Evolutionary conservation across 1,140 invertebrate genomes (phyloP), one percentile per base, ranked within the genome.

Genomic region (Nasonia giraulti): DNA sequence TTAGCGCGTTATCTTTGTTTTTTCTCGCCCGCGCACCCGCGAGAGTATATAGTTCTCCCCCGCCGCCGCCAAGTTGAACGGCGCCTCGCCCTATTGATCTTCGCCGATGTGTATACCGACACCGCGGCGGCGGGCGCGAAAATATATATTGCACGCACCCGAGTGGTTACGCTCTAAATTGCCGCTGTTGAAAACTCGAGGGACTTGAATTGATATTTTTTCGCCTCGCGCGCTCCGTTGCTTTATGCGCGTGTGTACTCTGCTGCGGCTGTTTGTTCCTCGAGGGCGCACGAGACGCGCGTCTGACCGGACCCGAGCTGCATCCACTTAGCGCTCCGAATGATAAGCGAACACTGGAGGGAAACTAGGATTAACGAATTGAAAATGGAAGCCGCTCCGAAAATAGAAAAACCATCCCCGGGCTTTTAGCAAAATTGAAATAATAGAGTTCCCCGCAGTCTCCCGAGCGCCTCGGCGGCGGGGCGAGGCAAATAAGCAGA

Each of bases 1-100:
- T 86, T 82, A 84, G 85, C 85, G 87, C 88, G 90, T 88, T 87
- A 90, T 91, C 89, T 90, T 91, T 89, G 87, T 88, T 89, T 89
- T 82, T 86, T 86, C 71, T 68, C 55, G 55, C 55, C 20, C 55
- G 55, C 17, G 55, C 33, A 37, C 40, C 40, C 40, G 40, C 40
- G 40, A 7, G 10, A 44, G 40, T 44, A 44, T 62, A 62, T 62
- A 62, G 55, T 62, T 62, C 55, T 62, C 55, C 55, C 11, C 33
- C 47, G 68, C 55, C 33, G 69, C 23, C n/a, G 23, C 20, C 40
- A n/a, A 11, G 8, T 47, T 77, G 76, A 62, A 62, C 55, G 20
- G 55, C 55, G 55, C 55, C 55, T 62, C 76, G 76, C 69, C 75
- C 84, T 85, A 85, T 85, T 85, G 84, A 85, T 85, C 84, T 76